Conservation (phyloP, 2,888 invertebrate species). For the Minunthozetes semirufus region DNA sequence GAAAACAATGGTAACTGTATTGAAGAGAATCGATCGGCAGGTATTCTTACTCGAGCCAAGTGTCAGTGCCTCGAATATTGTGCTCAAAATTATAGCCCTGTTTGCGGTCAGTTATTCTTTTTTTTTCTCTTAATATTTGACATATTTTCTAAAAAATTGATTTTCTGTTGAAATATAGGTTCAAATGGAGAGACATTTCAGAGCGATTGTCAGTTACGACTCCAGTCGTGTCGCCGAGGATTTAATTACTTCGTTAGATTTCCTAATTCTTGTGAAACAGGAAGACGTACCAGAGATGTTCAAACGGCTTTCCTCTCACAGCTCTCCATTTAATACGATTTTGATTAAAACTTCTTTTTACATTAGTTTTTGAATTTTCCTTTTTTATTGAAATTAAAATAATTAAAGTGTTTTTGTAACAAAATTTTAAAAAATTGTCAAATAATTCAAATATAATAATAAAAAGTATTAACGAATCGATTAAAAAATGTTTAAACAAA, state of each 20-base stretch:
- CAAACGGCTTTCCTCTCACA: neutral
- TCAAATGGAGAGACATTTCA: constrained; percentile 35
- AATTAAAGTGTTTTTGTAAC: too few species aligned
- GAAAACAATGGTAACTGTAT: constrained; percentile 41
- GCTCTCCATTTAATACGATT: neutral
- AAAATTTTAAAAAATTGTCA: too few species aligned
- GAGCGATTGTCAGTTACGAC: constrained; percentile 35
- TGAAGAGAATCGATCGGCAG: constrained; percentile 36
- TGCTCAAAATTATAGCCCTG: constrained; percentile 39
- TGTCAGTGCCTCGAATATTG: constrained; percentile 41
- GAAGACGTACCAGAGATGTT: constrained; percentile 12
- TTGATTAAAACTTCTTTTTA: too few species aligned
- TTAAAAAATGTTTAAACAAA: too few species aligned
- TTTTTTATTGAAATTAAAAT: too few species aligned
- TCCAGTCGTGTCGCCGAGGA: constrained; percentile 26
- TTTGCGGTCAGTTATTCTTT: constrained; percentile 40
- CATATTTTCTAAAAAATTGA: neutral
- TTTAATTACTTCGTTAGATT: constrained; percentile 32
- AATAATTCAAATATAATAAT: too few species aligned
- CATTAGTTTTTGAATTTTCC: too few species aligned
- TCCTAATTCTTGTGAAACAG: constrained; percentile 20
- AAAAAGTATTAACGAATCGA: too few species aligned
- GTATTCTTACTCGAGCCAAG: constrained; percentile 25
- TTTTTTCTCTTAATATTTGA: neutral
- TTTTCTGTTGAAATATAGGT: neutral